Evolutionary conservation across 2,113 vertebrate genomes (phyloP), one percentile per base, ranked within the genome.

Genomic region (Toxostoma redivivum): DNA sequence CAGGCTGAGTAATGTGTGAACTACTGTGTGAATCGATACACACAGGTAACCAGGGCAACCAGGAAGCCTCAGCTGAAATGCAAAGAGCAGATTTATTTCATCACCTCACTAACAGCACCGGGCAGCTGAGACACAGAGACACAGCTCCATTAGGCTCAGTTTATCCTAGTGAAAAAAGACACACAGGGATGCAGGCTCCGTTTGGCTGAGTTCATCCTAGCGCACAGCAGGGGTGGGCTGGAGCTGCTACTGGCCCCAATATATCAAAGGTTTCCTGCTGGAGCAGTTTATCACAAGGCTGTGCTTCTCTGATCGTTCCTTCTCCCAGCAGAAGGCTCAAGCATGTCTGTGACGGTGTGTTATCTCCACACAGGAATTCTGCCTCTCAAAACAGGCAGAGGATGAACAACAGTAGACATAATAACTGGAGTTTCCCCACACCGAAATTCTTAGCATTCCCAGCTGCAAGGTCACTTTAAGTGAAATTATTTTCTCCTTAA

Each of bases 111-210:
- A 8, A 22, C 44, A 33, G 1, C 15, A 5, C 18, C 1, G 0
- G 33, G 33, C 19, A 22, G 54, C n/a, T 23, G 73, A 45, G 73
- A 31, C 37, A 27, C 30, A 42, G 20, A 9, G 7, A 14, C 13
- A 9, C 54, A 45, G 45, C 72, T 69, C 22, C 12, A 3, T 50
- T 37, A 12, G 61, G 61, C 44, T 66, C 44, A 25, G 50, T 16
- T 40, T 15, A 12, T 85, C 30, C 35, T 33, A 4, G 30, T n/a
- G 67, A 24, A 9, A 9, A 47, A 40, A 30, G 30, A 12, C 28
- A 10, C 18, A 1, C 40, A 56, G 7, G 5, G 15, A 8, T 38
- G 8, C 35, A 40, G n/a, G 71, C 50, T 56, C 30, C 0, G 0
- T 30, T 28, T 16, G n/a, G 42, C 71, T 66, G 24, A 22, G 44